A percentile compares a stretch with the other conserved stretches of the same genome.
Evolutionary conservation across 2,797 vertebrate species (phyloP).

Genomic region (Lacerta viridis): DNA sequence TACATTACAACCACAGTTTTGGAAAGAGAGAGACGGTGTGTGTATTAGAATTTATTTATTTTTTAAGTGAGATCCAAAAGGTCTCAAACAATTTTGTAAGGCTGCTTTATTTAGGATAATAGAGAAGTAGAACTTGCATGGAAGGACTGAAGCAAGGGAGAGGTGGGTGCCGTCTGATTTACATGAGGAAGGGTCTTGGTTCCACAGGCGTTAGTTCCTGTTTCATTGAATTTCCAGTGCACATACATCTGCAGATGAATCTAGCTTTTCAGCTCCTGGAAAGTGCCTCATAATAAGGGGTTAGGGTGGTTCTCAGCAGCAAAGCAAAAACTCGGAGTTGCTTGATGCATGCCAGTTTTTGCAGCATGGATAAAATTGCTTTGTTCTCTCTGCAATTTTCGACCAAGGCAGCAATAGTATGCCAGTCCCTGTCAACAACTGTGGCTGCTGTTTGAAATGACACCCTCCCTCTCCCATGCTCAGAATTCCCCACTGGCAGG

Average conservation of each 20-base stretch:
- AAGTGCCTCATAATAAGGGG: not conserved
- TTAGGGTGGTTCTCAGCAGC: not conserved
- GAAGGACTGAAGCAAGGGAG: conserved; percentile 50
- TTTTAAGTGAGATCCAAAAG: conserved; percentile 65
- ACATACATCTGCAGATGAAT: not conserved
- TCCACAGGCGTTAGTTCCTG: not conserved
- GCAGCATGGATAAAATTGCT: not conserved
- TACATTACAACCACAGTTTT: conserved; percentile 76
- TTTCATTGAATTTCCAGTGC: not conserved
- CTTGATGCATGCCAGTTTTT: not conserved
- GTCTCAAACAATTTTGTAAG: conserved; percentile 70
- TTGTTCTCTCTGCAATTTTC: not conserved
- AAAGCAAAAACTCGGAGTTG: not conserved
- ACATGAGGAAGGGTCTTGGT: not conserved
- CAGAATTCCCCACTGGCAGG: not conserved
- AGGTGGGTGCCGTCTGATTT: not conserved
- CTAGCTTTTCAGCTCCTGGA: not conserved
- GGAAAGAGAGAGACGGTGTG: conserved; percentile 59
- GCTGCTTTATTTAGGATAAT: conserved; percentile 77
- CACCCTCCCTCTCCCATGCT: not conserved
- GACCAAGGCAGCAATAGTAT: not conserved
- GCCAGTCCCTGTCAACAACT: not conserved
- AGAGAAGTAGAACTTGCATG: conserved; percentile 72
- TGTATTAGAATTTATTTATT: conserved; percentile 36
- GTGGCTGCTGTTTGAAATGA: not conserved